Percentiles rank a stretch among this genome's conserved stretches.
Conservation (phyloP, 2,888 invertebrate genomes). For the Ectemnius continuus region DNA sequence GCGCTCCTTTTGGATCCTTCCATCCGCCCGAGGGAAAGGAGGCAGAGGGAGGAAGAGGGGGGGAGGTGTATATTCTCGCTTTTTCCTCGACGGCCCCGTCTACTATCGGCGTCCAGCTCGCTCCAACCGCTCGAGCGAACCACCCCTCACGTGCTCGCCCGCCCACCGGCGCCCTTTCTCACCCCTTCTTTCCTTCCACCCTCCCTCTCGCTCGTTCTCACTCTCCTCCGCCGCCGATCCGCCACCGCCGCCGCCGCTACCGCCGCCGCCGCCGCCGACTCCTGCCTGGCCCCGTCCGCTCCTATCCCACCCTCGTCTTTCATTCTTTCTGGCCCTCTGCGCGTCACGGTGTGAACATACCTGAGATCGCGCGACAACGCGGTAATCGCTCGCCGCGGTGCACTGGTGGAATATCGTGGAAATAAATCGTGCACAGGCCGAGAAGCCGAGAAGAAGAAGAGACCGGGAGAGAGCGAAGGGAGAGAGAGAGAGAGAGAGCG, state of each 20-base stretch:
- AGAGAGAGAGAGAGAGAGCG: no score
- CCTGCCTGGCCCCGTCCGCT: constrained; percentile 43
- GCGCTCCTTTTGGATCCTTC: background rate
- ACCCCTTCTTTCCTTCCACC: background rate
- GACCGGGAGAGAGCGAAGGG: constrained; percentile 23
- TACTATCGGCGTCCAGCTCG: background rate
- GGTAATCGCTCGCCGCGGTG: constrained; percentile 44
- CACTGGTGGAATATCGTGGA: constrained; percentile 21
- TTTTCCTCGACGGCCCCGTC: background rate
- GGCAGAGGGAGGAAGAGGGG: no score
- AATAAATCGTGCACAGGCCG: background rate
- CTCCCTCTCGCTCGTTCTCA: constrained; percentile 4
- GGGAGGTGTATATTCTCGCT: background rate
- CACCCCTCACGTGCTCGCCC: constrained; percentile 3
- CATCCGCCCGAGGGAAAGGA: background rate
- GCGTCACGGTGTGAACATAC: constrained; percentile 57
- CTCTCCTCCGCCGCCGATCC: constrained; percentile 8
- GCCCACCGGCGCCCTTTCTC: background rate
- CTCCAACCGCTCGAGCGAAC: background rate
- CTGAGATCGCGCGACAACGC: constrained; percentile 51
- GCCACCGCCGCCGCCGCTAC: constrained; percentile 20
- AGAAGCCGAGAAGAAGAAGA: constrained; percentile 15
- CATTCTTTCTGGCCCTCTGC: constrained; percentile 52
- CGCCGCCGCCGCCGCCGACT: constrained; percentile 19
- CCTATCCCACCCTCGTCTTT: constrained; percentile 49